Conservation (phyloP, 1,140 invertebrate species). For the Aphis craccivora region DNA sequence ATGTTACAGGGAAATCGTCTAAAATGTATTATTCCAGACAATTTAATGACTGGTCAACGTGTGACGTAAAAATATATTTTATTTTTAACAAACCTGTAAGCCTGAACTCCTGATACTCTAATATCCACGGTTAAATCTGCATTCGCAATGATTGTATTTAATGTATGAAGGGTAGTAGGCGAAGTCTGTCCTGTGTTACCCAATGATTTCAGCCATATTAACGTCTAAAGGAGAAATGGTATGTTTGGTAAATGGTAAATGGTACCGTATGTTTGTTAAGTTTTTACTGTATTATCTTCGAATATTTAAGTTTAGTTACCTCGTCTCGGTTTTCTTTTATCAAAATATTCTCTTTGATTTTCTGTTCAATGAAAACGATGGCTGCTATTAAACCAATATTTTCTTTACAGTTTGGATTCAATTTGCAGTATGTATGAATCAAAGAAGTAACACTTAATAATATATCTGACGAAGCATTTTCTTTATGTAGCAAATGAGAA, state of each 20-base stretch:
- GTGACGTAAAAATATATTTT: not conserved
- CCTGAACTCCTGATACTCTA: conserved; percentile 23
- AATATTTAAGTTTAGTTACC: not conserved
- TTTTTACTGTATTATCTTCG: not conserved
- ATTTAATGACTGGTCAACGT: no score
- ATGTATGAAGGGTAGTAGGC: not conserved
- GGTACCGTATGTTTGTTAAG: not conserved
- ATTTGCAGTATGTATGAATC: conserved; percentile 75
- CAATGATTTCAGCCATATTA: conserved; percentile 30
- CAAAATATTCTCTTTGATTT: conserved; percentile 42
- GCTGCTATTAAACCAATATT: conserved; percentile 62
- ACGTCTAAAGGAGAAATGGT: not conserved
- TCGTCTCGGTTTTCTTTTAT: conserved; percentile 25
- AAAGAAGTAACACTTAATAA: conserved; percentile 75
- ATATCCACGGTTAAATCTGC: conserved; percentile 3
- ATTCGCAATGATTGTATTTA: not conserved
- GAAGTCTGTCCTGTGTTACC: conserved; percentile 4
- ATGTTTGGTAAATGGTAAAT: no score
- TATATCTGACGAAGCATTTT: conserved; percentile 68
- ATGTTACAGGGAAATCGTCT: conserved; percentile 63
- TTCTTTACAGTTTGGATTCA: conserved; percentile 66
- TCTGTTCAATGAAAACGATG: conserved; percentile 9
- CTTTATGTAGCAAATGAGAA: conserved; percentile 63
- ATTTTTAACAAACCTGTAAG: conserved; percentile 41
- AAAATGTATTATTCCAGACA: not conserved